Base-by-base conservation (phyloP, 2,113 vertebrate genomes). In the Pampusana beccarii region DNA sequence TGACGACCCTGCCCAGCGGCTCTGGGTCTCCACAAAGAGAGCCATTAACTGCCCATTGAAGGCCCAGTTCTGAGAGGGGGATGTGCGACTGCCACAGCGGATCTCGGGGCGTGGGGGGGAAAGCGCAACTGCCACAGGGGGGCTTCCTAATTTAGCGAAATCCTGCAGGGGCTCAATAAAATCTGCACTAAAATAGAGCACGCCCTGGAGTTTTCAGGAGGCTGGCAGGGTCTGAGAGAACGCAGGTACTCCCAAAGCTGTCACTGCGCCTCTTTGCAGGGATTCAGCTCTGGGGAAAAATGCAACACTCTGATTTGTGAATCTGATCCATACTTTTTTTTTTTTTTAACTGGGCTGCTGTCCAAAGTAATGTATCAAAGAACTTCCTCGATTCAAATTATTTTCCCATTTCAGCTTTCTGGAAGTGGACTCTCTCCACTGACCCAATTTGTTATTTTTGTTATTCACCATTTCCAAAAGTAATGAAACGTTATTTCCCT, bases 381-480 rank as follows among this genome's bases (percentile, higher is more conserved):
- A 84, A 46, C 50, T 84, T 67, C 24, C 34, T 61, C 38, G 60
- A 25, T 56, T 82, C 48, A 86, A 79, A 89, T 74, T 66, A 73
- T 91, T 95, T 91, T 79, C 94, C 77, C 57, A 66, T 54, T 80
- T 80, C 66, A 90, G 6, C 29, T 90, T 66, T 64, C 64, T 34
- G 40, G 81, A 93, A 92, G 36, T 24, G 9, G 61, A 60, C 15
- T 57, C 48, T 65, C 83, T 87, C 83, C 67, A 36, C 71, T 92
- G 82, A 71, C 50, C 31, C 67, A 36, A 69, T 42, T 57, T 80
- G 62, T 83, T 78, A 29, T 65, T 91, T 89, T 8, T 13, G 36
- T 77, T 78, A 62, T 72, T 92, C 72, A 54, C 53, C 56, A 58
- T 66, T 92, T 96, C 69, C 90, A 83, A 71, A 85, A 81, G 80